phyloP scores from a whole-genome alignment of 2,797 vertebrate genomes.

The Rallus crepitans region DNA sequence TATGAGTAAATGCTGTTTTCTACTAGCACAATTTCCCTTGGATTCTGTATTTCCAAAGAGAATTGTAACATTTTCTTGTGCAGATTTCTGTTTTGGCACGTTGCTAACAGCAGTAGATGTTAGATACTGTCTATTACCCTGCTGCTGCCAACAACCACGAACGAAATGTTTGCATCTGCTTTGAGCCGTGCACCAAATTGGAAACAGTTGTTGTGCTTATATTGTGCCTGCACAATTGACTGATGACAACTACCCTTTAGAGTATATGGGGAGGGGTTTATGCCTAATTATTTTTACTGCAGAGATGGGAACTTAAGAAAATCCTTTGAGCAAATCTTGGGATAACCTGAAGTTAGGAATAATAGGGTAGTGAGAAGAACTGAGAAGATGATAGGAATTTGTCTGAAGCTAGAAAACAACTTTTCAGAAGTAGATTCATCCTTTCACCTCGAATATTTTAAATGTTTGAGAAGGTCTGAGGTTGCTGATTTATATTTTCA shows the following conservation, averaged over 20 bases:
- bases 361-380: not conserved
- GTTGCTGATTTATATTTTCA: not conserved
- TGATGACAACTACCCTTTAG: slow-evolving; percentile 34
- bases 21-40: not conserved
- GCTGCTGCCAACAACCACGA: not conserved
- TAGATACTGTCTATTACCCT: slow-evolving; percentile 32
- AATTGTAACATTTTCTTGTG: not conserved
- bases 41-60: not conserved
- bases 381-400: not conserved
- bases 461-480: not conserved
- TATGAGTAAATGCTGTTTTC: not conserved
- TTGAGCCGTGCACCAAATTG: slow-evolving; percentile 23
- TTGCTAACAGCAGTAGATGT: slow-evolving; percentile 15
- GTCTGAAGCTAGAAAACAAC: not conserved
- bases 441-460: not conserved
- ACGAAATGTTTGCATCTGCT: slow-evolving; percentile 21
- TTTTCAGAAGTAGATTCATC: not conserved
- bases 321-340: not conserved
- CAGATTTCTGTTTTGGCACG: slow-evolving; percentile 19
- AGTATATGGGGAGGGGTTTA: not conserved
- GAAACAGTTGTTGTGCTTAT: not conserved
- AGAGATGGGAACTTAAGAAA: slow-evolving; percentile 24
- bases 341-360: not conserved
- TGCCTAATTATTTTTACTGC: slow-evolving; percentile 47
- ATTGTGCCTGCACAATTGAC: slow-evolving; percentile 19